phyloP scores from a whole-genome alignment of 2,888 invertebrate species.

The Eudemis profundana region DNA sequence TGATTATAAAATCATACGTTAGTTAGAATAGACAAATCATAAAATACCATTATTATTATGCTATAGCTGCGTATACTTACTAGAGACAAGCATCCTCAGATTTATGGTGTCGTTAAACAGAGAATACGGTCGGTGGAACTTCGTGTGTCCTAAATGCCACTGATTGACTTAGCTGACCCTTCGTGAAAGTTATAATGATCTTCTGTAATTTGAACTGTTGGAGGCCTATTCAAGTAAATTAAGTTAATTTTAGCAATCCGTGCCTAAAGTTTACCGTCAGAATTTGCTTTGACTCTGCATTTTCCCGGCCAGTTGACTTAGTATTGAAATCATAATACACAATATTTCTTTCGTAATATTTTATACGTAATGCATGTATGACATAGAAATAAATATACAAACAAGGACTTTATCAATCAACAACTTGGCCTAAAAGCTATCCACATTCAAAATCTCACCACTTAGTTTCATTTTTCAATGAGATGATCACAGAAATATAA shows the following conservation, averaged over 20 bases:
- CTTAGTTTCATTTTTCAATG: too few species aligned
- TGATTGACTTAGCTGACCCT: conserved; percentile 39
- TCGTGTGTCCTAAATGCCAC: conserved; percentile 33
- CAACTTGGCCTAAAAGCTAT: too few species aligned
- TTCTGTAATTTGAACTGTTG: conserved; percentile 32
- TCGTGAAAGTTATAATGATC: conserved; percentile 37
- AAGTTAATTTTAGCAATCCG: conserved; percentile 24
- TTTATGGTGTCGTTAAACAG: conserved; percentile 26
- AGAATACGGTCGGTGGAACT: conserved; percentile 28
- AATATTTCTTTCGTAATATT: too few species aligned
- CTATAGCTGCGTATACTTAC: too few species aligned
- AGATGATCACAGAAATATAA: too few species aligned
- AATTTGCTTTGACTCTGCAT: conserved; percentile 5
- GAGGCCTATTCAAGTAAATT: conserved; percentile 32
- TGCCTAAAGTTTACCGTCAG: conserved; percentile 10
- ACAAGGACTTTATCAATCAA: too few species aligned
- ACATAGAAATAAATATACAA: too few species aligned
- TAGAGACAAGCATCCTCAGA: conserved; percentile 10
- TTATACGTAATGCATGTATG: too few species aligned
- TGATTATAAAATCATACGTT: too few species aligned
- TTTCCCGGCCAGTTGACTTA: neutral
- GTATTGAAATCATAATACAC: too few species aligned
- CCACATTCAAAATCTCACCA: too few species aligned
- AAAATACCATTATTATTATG: neutral
- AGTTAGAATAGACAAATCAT: too few species aligned